Evolutionary conservation across 2,797 vertebrate species (phyloP).

Genomic region (Staurois parvus): DNA sequence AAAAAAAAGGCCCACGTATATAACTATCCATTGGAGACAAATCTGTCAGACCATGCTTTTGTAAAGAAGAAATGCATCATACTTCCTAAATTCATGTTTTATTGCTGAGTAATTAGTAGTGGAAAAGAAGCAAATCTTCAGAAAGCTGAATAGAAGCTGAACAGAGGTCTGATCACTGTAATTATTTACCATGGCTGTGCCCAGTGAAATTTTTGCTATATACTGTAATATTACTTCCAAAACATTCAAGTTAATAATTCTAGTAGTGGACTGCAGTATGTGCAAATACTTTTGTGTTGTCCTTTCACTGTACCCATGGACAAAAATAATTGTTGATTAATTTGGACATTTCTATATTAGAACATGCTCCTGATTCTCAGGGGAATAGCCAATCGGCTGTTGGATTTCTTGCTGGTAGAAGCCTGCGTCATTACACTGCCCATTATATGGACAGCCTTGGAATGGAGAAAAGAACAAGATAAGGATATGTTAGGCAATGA

Average conservation of each 20-base stretch:
- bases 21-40: too few relatives aligned
- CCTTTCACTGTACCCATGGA: too few relatives aligned
- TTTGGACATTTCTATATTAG: background rate
- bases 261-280: background rate
- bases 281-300: too few relatives aligned
- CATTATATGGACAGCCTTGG: background rate
- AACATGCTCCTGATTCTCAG: background rate
- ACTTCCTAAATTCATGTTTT: background rate
- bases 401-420: background rate
- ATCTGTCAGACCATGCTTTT: background rate
- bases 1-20: too few relatives aligned
- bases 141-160: too few relatives aligned
- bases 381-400: background rate
- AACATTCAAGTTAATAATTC: background rate
- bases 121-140: background rate
- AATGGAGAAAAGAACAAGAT: background rate
- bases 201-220: too few relatives aligned
- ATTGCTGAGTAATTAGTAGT: background rate
- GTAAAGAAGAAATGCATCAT: background rate
- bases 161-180: too few relatives aligned
- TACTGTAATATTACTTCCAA: too few relatives aligned
- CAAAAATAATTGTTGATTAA: too few relatives aligned
- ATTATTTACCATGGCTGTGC: too few relatives aligned
- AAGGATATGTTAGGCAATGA: background rate
- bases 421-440: background rate